These are phyloP conservation scores for Perodicticus potto DNA, from an alignment of 2,797 vertebrate genomes.

Conservation along the genomic window DNA sequence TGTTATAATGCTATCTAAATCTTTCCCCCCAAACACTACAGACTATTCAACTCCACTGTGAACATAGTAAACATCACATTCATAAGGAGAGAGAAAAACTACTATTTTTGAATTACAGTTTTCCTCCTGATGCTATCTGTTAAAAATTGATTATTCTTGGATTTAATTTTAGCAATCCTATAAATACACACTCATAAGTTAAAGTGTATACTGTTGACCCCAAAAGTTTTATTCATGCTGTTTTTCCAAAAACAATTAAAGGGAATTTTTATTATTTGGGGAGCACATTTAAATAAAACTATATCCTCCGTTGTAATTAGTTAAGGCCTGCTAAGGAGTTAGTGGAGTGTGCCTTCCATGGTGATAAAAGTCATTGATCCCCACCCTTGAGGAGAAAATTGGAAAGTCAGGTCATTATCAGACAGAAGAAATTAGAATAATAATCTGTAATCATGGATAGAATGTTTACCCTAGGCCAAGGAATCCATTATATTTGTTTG, in stretches of 20 bases:
- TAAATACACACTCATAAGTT: neutral
- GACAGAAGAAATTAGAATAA: neutral
- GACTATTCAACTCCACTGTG: neutral
- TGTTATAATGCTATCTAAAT: neutral
- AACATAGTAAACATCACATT: neutral
- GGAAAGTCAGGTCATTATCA: neutral
- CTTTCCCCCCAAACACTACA: neutral
- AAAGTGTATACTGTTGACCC: neutral
- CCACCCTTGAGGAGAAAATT: neutral
- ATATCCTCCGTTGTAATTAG: neutral
- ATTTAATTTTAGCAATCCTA: neutral
- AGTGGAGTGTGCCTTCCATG: neutral
- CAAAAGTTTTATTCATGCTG: neutral
- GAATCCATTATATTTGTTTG: neutral
- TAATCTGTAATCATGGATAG: neutral
- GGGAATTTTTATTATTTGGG: neutral
- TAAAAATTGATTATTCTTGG: neutral
- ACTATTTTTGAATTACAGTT: neutral
- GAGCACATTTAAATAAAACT: slow-evolving; percentile 6
- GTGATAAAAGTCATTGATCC: neutral
- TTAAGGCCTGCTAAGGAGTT: neutral
- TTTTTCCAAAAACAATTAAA: neutral
- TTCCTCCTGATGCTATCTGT: neutral
- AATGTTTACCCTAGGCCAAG: neutral
- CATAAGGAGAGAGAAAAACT: neutral